Evolutionary conservation across 2,888 invertebrate genomes (phyloP), one percentile per base, ranked within the genome.

Genomic region (Baronia brevicornis): DNA sequence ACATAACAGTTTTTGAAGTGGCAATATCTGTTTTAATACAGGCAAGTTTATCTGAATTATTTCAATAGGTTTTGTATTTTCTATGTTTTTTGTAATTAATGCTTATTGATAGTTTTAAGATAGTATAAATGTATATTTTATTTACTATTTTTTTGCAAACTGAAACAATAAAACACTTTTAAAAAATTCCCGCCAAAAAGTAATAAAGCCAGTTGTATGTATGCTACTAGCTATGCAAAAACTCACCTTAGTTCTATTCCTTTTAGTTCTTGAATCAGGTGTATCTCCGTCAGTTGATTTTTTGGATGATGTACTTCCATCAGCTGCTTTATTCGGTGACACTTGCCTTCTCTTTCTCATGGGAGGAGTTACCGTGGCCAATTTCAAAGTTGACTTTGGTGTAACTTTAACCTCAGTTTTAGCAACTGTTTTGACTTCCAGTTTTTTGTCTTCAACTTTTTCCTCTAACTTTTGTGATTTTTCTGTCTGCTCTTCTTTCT

Each of bases 291-390:
- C 77, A 11, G 60, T 44, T 34, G 52, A 19, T 47, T 78, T 74
- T 59, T 86, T 84, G 0, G 72, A 58, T 4, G 71, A 51, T 33
- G 56, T 68, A 5, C 66, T 51, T 0, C 73, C 74, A 26, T 82
- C 82, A 32, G 41, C 47, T 18, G 66, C 62, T 41, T 70, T 64
- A 31, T 62, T 74, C 0, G 82, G 80, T 4, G 80, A 78, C 28
- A 80, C 71, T 30, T 86, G 79, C 57, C 88, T 84, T 47, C 88
- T 68, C 53, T 86, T 86, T 33, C 82, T 75, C 44, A 86, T 78
- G 9, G 86, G 84, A 1, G 87, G 86, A 8, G 87, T 86, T 15
- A 85, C 85, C 4, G 88, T 87, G 0, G 87, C 85, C 52, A 86
- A 48, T 50, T 87, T 87, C 48, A 86, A 48, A 3, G 86, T 86